Conservation (phyloP, 2,797 vertebrate species). For the Pogoniulus pusillus region DNA sequence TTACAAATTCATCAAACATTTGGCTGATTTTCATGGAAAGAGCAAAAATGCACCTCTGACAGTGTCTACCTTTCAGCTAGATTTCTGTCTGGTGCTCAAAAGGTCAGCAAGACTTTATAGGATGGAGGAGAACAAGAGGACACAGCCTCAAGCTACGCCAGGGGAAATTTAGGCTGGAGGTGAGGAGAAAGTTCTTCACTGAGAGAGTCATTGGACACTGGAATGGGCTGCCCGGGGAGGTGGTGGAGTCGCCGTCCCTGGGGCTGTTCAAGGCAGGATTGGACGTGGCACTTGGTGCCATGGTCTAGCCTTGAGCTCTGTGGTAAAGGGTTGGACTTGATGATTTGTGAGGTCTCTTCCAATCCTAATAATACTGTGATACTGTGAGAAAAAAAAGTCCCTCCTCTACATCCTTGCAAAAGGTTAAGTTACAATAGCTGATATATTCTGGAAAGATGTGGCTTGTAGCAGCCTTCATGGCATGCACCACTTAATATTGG, state of each 20-base stretch:
- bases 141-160: too few species aligned
- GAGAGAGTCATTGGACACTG: too few species aligned
- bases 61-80: background rate
- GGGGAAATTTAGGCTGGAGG: too few species aligned
- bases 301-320: too few species aligned
- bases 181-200: too few species aligned
- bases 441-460: background rate
- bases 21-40: background rate
- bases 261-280: too few species aligned
- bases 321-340: too few species aligned
- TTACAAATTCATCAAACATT: background rate
- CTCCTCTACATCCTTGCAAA: background rate
- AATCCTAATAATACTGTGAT: too few species aligned
- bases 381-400: background rate
- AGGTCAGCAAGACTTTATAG: background rate
- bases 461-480: background rate
- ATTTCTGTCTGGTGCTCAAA: background rate
- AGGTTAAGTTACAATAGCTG: background rate
- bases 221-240: too few species aligned
- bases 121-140: background rate
- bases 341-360: too few species aligned
- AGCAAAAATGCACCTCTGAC: background rate
- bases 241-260: too few species aligned
- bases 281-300: too few species aligned
- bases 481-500: background rate